These are phyloP conservation scores for Steromphala cineraria DNA, from an alignment of 2,888 invertebrate genomes.

Conservation along the genomic window DNA sequence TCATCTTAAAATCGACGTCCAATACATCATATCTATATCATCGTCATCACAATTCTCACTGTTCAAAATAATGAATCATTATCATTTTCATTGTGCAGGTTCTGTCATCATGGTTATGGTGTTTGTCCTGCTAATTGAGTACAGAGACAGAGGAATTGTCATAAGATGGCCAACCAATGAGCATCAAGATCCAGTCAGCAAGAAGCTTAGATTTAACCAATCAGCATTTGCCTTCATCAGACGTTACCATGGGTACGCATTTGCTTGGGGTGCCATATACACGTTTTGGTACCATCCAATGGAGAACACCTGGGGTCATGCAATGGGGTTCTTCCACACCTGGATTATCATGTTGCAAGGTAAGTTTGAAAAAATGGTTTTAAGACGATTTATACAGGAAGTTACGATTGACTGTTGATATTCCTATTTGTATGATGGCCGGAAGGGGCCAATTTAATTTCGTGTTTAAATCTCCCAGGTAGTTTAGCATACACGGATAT, in stretches of 20 bases:
- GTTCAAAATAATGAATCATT: too few species aligned
- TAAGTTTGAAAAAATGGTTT: conserved; percentile 7
- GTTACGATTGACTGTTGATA: too few species aligned
- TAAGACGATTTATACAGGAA: too few species aligned
- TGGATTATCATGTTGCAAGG: conserved; percentile 48
- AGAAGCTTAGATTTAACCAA: conserved; percentile 22
- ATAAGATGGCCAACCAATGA: conserved; percentile 43
- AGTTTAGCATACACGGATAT: conserved; percentile 38
- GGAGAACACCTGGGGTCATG: conserved; percentile 50
- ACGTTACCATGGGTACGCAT: conserved; percentile 47
- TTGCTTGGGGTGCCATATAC: conserved; percentile 44
- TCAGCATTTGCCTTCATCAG: conserved; percentile 37
- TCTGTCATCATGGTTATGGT: conserved; percentile 45
- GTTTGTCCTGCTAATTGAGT: conserved; percentile 45
- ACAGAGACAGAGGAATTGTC: conserved; percentile 42
- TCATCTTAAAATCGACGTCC: too few species aligned
- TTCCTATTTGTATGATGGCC: too few species aligned
- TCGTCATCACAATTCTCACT: too few species aligned
- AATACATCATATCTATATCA: too few species aligned
- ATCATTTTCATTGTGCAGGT: conserved; percentile 22
- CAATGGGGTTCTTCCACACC: conserved; percentile 40
- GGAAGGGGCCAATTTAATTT: too few species aligned
- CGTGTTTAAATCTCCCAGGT: conserved; percentile 18
- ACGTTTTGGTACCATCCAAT: conserved; percentile 53
- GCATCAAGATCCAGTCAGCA: conserved; percentile 25